These are phyloP conservation scores for Hydraecia micacea DNA, from an alignment of 2,888 invertebrate genomes.

Conservation along the genomic window DNA sequence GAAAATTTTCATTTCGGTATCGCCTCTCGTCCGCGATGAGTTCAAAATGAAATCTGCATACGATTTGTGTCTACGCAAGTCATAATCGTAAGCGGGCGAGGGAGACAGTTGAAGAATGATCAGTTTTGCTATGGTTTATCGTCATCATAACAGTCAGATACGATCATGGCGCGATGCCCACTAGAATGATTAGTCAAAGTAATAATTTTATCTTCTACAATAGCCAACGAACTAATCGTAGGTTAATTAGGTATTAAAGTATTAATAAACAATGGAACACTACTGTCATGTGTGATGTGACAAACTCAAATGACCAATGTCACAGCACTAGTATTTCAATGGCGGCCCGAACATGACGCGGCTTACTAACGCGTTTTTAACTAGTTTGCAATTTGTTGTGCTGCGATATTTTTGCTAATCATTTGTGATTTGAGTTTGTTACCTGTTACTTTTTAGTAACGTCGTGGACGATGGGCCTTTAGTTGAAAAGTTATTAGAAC, in stretches of 20 bases:
- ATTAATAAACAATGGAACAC: not conserved
- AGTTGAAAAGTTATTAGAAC: too few relatives aligned
- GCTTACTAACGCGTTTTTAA: not conserved
- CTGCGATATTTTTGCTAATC: too few relatives aligned
- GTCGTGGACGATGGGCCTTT: not conserved
- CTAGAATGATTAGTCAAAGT: too few relatives aligned
- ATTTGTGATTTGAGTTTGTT: not conserved
- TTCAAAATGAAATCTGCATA: conserved; percentile 63
- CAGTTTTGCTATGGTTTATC: not conserved
- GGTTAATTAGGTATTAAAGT: too few relatives aligned
- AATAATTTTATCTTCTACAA: not conserved
- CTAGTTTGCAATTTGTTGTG: too few relatives aligned
- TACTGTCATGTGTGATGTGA: not conserved
- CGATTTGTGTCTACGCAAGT: conserved; percentile 48
- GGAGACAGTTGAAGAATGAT: accelerated
- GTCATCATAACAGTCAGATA: not conserved
- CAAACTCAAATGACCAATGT: not conserved
- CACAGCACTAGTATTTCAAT: not conserved
- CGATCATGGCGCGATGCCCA: not conserved
- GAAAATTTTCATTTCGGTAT: conserved; percentile 58
- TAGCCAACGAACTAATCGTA: not conserved
- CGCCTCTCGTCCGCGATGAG: conserved; percentile 53
- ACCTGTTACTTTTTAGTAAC: too few relatives aligned
- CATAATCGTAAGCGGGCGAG: conserved; percentile 21
- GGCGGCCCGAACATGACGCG: not conserved